Evolutionary conservation across 2,888 invertebrate species (phyloP), one percentile per base, ranked within the genome.

Genomic region (Pristionchus japonicus): DNA sequence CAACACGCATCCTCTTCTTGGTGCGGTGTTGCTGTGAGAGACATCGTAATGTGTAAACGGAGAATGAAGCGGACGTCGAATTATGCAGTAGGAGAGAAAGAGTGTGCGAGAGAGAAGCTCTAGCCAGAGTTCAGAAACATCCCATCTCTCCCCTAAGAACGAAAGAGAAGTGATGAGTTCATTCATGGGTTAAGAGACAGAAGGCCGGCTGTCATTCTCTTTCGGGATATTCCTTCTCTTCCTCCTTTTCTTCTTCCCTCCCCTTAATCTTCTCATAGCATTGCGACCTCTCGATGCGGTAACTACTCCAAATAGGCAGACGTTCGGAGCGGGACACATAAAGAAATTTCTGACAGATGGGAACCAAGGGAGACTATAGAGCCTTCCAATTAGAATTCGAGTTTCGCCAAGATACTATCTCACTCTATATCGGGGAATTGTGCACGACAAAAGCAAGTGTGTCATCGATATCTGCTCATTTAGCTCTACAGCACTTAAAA

Each of bases 131-230:
- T 77, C 77, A 27, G 77, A 77, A 77, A 77, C 77, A 43, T 23
- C 43, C n/a, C 70, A 7, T 70, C 34, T n/a, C n/a, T 70, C 34
- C 77, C 17, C 77, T 31, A 77, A 77, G 43, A 34, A 77, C 23
- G 47, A 47, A 43, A 43, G 47, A n/a, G n/a, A 23, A n/a, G 77
- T 77, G 77, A 77, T 77, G 77, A 77, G 77, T 77, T 77, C 77
- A 77, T 77, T 77, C 77, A 77, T 77, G 77, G 77, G 77, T 77
- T 77, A 77, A 47, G 77, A 77, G 77, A 77, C 77, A 27, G 20
- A 40, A 37, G 40, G 37, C 70, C n/a, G 74, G 74, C 74, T 74
- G 47, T 47, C 77, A 43, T 43, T 20, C 37, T 34, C 37, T 37
- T 34, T 6, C 37, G 34, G 20, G 17, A 27, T 27, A 23, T 64